Evolutionary conservation across 1,140 invertebrate species (phyloP).

Genomic region (Drosophila pseudoobscura): DNA sequence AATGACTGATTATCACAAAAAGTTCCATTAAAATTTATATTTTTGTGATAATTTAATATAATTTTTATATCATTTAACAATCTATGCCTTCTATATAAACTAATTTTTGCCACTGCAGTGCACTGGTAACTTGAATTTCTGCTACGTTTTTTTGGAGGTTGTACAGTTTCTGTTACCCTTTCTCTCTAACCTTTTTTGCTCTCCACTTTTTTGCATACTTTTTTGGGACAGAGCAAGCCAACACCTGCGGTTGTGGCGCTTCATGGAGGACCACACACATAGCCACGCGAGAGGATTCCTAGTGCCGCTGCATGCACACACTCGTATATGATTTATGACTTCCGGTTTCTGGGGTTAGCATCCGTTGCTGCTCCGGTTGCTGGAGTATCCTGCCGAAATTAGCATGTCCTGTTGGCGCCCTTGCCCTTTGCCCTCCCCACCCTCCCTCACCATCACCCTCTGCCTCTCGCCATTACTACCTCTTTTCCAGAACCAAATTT

Average conservation of each 20-base stretch:
- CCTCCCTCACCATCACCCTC: background rate
- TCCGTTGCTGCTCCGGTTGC: slow-evolving; percentile 22
- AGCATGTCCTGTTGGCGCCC: slow-evolving; percentile 21
- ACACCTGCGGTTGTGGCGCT: slow-evolving; percentile 64
- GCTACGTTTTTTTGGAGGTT: background rate
- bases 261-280: slow-evolving; percentile 25
- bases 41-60: no score
- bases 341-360: slow-evolving; percentile 50
- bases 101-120: no score
- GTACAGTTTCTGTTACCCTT: background rate
- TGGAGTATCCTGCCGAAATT: slow-evolving; percentile 20
- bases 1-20: no score
- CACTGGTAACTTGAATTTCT: no score
- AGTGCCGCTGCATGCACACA: slow-evolving; percentile 36
- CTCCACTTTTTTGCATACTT: slow-evolving; percentile 33
- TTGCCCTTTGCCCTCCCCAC: background rate
- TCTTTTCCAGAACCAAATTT: background rate
- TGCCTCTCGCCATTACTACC: background rate
- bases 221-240: slow-evolving; percentile 39
- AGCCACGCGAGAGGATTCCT: slow-evolving; percentile 10
- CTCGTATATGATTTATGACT: slow-evolving; percentile 63
- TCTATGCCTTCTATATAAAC: no score
- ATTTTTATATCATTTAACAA: no score
- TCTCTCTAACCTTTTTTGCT: background rate
- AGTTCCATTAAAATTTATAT: no score